Percentiles rank a stretch among this genome's conserved stretches.
These are phyloP conservation scores for Luehdorfia chinensis DNA, from an alignment of 1,140 invertebrate genomes.

Conservation along the genomic window DNA sequence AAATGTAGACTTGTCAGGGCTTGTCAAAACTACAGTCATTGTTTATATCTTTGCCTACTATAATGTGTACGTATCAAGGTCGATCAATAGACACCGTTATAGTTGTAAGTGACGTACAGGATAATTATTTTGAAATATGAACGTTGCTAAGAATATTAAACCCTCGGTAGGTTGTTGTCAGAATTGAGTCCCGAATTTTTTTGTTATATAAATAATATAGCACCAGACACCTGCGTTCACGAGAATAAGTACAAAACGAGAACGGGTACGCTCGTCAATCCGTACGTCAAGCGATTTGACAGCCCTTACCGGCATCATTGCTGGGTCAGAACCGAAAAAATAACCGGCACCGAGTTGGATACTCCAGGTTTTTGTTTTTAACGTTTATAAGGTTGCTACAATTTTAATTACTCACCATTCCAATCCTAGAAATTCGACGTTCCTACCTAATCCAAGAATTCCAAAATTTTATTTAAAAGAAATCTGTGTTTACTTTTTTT, in stretches of 20 bases:
- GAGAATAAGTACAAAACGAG: conserved; percentile 60
- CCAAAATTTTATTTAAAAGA: too few relatives aligned
- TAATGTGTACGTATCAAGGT: too few relatives aligned
- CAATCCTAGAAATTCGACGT: conserved; percentile 1
- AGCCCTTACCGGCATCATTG: conserved; percentile 70
- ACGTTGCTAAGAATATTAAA: conserved; percentile 1
- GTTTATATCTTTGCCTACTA: too few relatives aligned
- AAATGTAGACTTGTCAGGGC: too few relatives aligned
- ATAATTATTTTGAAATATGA: too few relatives aligned
- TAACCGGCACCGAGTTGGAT: conserved; percentile 23
- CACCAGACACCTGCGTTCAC: conserved; percentile 49
- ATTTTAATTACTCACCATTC: conserved; percentile 9
- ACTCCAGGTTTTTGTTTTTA: conserved; percentile 8
- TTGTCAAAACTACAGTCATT: too few relatives aligned
- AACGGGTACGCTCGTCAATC: conserved; percentile 67
- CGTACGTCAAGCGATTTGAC: conserved; percentile 66
- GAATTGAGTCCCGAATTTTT: conserved; percentile 20
- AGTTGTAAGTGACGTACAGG: too few relatives aligned
- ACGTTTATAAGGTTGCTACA: conserved; percentile 3
- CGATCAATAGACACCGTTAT: too few relatives aligned
- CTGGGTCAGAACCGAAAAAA: conserved; percentile 48
- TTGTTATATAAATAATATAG: conserved; percentile 46
- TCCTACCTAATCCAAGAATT: background rate
- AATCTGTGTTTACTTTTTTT: background rate
- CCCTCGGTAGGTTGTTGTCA: background rate